These are phyloP conservation scores for Alauda arvensis DNA, from an alignment of 2,797 vertebrate genomes.

Conservation along the genomic window DNA sequence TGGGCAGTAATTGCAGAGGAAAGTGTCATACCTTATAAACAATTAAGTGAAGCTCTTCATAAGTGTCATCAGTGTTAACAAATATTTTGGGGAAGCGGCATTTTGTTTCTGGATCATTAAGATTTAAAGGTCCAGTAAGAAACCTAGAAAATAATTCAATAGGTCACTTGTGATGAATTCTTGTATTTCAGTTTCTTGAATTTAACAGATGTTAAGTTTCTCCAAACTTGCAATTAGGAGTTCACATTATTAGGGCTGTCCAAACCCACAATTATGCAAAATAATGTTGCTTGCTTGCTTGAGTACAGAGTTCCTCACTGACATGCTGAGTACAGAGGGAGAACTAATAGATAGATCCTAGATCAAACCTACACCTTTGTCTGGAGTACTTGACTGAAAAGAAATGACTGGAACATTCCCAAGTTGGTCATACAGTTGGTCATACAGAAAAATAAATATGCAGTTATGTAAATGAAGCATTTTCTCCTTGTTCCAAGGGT, in stretches of 20 bases:
- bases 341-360: neutral
- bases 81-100: constrained; percentile 96
- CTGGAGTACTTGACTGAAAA: neutral
- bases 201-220: neutral
- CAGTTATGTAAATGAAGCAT: neutral
- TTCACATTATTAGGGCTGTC: neutral
- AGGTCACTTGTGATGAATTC: neutral
- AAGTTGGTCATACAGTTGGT: neutral
- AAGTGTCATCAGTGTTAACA: constrained; percentile 85
- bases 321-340: neutral
- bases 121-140: constrained; percentile 91
- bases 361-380: neutral
- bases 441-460: neutral
- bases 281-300: neutral
- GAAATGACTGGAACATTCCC: neutral
- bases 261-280: neutral
- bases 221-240: neutral
- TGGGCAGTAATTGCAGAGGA: neutral
- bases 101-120: constrained; percentile 94
- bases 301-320: neutral
- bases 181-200: neutral
- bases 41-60: constrained; percentile 94
- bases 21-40: constrained; percentile 89
- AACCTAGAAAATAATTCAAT: constrained; percentile 79
- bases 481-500: neutral